phyloP scores from a whole-genome alignment of 2,888 invertebrate species.

The Lysandra coridon region DNA sequence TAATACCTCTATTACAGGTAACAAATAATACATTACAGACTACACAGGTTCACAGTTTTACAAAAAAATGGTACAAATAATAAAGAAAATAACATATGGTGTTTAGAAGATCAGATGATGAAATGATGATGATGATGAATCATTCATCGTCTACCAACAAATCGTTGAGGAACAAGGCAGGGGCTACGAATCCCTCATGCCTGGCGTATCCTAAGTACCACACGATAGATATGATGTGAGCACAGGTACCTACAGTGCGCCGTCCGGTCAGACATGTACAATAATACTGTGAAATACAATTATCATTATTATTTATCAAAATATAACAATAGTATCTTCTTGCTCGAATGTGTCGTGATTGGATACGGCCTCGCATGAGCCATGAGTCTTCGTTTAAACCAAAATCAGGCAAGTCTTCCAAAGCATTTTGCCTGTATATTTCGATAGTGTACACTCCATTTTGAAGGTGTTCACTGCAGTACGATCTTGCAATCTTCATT shows the following conservation, averaged over 20 bases:
- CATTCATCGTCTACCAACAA: constrained; percentile 7
- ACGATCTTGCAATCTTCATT: too few relatives aligned
- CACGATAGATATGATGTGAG: too few relatives aligned
- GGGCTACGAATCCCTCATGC: not conserved
- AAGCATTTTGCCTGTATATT: not conserved
- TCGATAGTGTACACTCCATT: constrained; percentile 12
- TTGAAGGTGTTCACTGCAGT: not conserved
- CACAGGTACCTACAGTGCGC: constrained; percentile 19
- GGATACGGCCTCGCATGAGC: too few relatives aligned
- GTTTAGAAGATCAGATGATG: constrained; percentile 10
- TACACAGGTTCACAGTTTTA: constrained; percentile 6
- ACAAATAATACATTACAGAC: constrained; percentile 1
- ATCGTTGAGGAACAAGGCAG: constrained; percentile 1
- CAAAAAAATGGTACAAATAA: not conserved
- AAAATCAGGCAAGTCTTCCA: too few relatives aligned
- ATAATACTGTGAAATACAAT: constrained; percentile 22
- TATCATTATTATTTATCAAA: constrained; percentile 18
- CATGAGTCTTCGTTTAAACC: too few relatives aligned
- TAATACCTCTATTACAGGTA: constrained; percentile 5
- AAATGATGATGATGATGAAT: constrained; percentile 13
- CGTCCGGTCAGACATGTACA: constrained; percentile 24
- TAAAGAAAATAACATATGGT: constrained; percentile 8
- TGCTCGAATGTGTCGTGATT: too few relatives aligned
- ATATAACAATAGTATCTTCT: constrained; percentile 23
- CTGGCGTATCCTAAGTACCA: constrained; percentile 22